A percentile compares a stretch with the other conserved stretches of the same genome.
These are phyloP conservation scores for Drosophila chauvacae DNA, from an alignment of 1,140 invertebrate species.

Conservation along the genomic window DNA sequence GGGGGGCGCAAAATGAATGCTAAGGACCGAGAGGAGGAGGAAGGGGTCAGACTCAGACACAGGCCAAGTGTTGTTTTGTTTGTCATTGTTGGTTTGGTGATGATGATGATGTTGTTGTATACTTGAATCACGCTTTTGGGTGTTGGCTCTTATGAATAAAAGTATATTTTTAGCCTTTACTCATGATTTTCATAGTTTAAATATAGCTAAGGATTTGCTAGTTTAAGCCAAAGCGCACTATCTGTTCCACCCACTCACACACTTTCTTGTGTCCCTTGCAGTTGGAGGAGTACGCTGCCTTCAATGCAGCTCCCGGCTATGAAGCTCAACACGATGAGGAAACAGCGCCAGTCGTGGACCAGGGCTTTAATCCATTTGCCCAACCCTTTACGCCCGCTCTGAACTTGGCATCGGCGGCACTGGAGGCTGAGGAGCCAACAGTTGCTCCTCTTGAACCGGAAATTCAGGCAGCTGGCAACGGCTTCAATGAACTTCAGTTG, in stretches of 20 bases:
- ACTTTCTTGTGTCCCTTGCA: conserved; percentile 29
- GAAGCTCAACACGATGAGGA: conserved; percentile 27
- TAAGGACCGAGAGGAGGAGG: not conserved
- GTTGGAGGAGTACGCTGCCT: conserved; percentile 70
- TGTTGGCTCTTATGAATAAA: conserved; percentile 5
- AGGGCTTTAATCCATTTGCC: conserved; percentile 63
- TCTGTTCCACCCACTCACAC: not conserved
- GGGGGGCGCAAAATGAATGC: conserved; percentile 8
- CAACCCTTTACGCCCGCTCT: conserved; percentile 36
- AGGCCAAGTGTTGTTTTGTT: conserved; percentile 28
- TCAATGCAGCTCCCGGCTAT: conserved; percentile 55
- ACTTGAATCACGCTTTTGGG: conserved; percentile 4
- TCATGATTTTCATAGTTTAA: not conserved
- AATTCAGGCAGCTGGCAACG: conserved; percentile 21
- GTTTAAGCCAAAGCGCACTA: not conserved
- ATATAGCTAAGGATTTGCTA: not conserved
- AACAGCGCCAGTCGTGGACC: not conserved
- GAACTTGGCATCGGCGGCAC: conserved; percentile 6
- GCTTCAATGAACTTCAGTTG: conserved; percentile 45
- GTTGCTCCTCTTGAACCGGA: conserved; percentile 19
- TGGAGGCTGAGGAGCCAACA: conserved; percentile 6
- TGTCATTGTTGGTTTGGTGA: conserved; percentile 3
- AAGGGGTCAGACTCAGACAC: conserved; percentile 6
- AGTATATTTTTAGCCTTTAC: not conserved
- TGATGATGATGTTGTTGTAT: conserved; percentile 5